Conservation (phyloP, 1,140 invertebrate species). For the Pararge aegeria region DNA sequence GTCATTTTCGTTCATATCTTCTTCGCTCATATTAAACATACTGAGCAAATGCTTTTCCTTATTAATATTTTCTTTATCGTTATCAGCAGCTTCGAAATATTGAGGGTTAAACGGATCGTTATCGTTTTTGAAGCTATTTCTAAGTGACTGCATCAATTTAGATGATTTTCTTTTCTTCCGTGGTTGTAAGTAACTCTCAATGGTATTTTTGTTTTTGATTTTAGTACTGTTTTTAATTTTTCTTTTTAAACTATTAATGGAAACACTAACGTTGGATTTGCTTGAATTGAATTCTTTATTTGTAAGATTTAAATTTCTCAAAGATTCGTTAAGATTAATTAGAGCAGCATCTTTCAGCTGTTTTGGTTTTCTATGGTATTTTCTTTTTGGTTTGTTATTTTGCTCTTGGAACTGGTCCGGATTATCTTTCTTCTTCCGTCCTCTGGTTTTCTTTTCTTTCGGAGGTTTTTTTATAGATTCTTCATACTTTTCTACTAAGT, state of each 20-base stretch:
- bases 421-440: constrained; percentile 61
- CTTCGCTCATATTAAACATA: constrained; percentile 69
- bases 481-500: constrained; percentile 78
- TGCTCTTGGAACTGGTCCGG: constrained; percentile 26
- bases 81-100: constrained; percentile 6
- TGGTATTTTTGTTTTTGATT: constrained; percentile 47
- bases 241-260: constrained; percentile 55
- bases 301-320: constrained; percentile 51
- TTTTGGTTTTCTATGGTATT: constrained; percentile 58
- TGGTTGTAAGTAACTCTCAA: constrained; percentile 60
- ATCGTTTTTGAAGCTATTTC: constrained; percentile 41
- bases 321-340: constrained; percentile 44
- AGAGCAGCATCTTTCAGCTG: constrained; percentile 39
- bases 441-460: constrained; percentile 79
- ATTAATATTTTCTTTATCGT: constrained; percentile 35
- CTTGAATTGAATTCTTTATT: constrained; percentile 42
- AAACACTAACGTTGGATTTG: constrained; percentile 53
- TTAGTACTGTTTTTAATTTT: constrained; percentile 51
- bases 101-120: constrained; percentile 12
- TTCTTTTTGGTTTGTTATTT: constrained; percentile 72
- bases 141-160: constrained; percentile 31
- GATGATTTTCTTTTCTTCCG: constrained; percentile 46
- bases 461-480: constrained; percentile 79
- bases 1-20: constrained; percentile 69
- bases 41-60: constrained; percentile 27